Conservation (phyloP, 2,113 vertebrate species). For the Pholis gunnellus region DNA sequence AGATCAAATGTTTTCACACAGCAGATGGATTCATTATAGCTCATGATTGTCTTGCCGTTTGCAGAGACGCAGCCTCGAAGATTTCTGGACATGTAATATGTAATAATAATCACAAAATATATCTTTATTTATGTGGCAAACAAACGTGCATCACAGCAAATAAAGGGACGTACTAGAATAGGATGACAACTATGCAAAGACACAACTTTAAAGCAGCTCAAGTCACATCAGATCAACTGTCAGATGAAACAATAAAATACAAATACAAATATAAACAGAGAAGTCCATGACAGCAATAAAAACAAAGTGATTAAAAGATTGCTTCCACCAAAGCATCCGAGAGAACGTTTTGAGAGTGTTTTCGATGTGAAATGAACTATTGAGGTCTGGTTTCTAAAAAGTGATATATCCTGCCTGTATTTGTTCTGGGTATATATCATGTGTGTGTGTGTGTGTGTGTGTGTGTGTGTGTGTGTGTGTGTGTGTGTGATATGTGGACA, state of each 20-base stretch:
- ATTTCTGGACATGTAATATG: conserved; percentile 2
- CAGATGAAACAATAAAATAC: conserved; percentile 37
- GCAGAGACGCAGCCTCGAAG: neutral
- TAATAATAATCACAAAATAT: neutral
- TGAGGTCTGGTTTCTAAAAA: conserved; percentile 12
- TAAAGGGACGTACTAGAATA: conserved; percentile 11
- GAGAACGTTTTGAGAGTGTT: conserved; percentile 10
- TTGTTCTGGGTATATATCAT: conserved; percentile 23
- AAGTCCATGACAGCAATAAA: conserved; percentile 22
- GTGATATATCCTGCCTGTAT: conserved; percentile 38
- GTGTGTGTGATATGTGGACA: conserved; percentile 8
- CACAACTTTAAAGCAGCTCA: conserved; percentile 29
- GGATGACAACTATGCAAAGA: conserved; percentile 29
- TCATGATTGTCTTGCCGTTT: neutral
- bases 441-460: conserved; percentile 12
- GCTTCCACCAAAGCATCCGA: conserved; percentile 56
- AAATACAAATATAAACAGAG: conserved; percentile 21
- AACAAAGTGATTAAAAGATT: conserved; percentile 26
- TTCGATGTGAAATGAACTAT: conserved; percentile 14
- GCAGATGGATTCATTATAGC: neutral
- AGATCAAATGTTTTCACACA: conserved; percentile 7
- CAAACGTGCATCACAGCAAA: conserved; percentile 7
- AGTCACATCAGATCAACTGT: conserved; percentile 35
- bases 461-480: conserved; percentile 8
- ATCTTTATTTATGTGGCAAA: conserved; percentile 12